These are phyloP conservation scores for Dendrolimus kikuchii DNA, from an alignment of 1,140 invertebrate species.

Conservation along the genomic window DNA sequence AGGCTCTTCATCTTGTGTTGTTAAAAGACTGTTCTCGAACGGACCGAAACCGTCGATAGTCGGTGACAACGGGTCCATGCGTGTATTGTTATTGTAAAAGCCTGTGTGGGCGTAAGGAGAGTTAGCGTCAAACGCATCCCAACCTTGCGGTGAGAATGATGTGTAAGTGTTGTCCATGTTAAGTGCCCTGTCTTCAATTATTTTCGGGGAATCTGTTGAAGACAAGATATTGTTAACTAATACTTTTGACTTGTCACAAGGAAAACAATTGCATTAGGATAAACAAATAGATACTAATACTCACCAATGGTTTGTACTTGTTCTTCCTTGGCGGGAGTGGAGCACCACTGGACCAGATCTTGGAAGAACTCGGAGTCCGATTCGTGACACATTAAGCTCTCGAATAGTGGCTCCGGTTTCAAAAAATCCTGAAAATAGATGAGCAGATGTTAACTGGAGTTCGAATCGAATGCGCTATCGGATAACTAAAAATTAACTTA, in stretches of 20 bases:
- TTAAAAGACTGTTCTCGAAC: conserved; percentile 28
- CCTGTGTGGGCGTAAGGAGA: conserved; percentile 37
- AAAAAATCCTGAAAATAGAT: conserved; percentile 54
- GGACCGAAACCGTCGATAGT: conserved; percentile 28
- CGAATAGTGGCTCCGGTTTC: conserved; percentile 54
- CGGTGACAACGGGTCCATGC: conserved; percentile 39
- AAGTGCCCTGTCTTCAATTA: conserved; percentile 49
- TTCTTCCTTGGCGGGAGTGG: conserved; percentile 48
- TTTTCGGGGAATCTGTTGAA: conserved; percentile 43
- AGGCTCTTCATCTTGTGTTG: conserved; percentile 13
- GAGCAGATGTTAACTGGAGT: conserved; percentile 28
- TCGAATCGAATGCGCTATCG: conserved; percentile 8
- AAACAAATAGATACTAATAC: conserved; percentile 4
- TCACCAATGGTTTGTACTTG: conserved; percentile 61
- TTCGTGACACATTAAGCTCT: conserved; percentile 56
- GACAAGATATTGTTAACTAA: conserved; percentile 8
- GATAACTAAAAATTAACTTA: conserved; percentile 37
- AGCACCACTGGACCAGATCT: conserved; percentile 62
- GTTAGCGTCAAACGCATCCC: conserved; percentile 52
- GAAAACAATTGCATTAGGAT: too few relatives aligned
- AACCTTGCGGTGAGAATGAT: conserved; percentile 55
- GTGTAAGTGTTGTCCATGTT: conserved; percentile 57
- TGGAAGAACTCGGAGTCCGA: conserved; percentile 65
- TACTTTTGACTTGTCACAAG: not conserved
- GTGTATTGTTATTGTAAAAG: conserved; percentile 28